Evolutionary conservation across 2,888 invertebrate genomes (phyloP).

Genomic region (Alloplasta piceator): DNA sequence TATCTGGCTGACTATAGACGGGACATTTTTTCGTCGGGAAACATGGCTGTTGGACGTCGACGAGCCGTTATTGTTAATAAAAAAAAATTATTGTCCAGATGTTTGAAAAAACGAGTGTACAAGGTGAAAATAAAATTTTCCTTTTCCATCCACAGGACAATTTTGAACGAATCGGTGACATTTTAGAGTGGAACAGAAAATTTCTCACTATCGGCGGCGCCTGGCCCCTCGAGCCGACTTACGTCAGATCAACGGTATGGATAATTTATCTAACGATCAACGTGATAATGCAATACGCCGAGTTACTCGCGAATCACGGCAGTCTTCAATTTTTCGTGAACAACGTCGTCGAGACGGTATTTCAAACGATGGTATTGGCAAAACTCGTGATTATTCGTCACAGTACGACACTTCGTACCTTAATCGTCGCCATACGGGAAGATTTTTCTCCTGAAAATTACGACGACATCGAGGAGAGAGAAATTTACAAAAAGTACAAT

Average conservation of each 20-base stretch:
- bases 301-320: constrained; percentile 57
- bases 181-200: constrained; percentile 61
- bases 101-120: neutral
- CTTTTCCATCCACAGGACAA: constrained; percentile 40
- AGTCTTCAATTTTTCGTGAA: constrained; percentile 61
- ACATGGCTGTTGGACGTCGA: constrained; percentile 39
- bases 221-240: constrained; percentile 65
- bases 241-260: constrained; percentile 62
- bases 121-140: constrained; percentile 5
- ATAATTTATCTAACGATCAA: constrained; percentile 63
- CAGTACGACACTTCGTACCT: constrained; percentile 58
- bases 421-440: constrained; percentile 60
- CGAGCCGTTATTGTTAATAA: neutral
- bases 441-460: constrained; percentile 55
- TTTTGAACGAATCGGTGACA: constrained; percentile 46
- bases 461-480: constrained; percentile 54
- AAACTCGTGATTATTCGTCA: constrained; percentile 65
- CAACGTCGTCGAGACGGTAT: constrained; percentile 62
- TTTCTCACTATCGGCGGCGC: constrained; percentile 63
- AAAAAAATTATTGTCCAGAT: neutral
- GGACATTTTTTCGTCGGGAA: neutral
- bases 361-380: constrained; percentile 66
- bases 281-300: constrained; percentile 63
- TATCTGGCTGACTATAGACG: constrained; percentile 22
- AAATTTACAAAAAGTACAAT: constrained; percentile 66